Base-by-base conservation (phyloP, 2,113 vertebrate species). In the Accipiter cooperii region DNA sequence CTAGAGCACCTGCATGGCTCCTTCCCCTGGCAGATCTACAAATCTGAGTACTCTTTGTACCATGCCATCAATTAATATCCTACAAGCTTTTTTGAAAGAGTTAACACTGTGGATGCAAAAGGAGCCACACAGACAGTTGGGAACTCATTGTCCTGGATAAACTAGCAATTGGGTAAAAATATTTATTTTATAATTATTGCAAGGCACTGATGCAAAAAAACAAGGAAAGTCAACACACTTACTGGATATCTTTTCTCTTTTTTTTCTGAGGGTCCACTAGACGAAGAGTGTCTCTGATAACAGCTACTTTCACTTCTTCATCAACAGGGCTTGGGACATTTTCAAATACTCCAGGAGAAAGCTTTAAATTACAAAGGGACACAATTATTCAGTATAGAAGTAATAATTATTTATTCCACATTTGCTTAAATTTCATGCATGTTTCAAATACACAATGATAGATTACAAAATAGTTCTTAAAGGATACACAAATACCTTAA, bases 261-360 rank as follows among this genome's bases (percentile, higher is more conserved):
- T 96, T 98, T 83, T 97, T 98, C 55, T 98, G 96, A 6, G 99
- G 99, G 77, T 99, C 99, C 98, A 99, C 98, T 31, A 99, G 98
- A 29, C 99, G 98, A 70, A 99, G 98, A 0, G 99, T 99, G 96
- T 99, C 99, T 89, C 99, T 98, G 97, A 99, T 99, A 84, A 99
- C 99, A 2, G 98, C 98, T 69, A 99, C 99, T 96, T 99, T 99
- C 46, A 99, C 99, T 70, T 99, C 99, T 88, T 99, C 98, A 70
- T 99, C 99, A 5, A 99, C 99, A 5, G 98, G 98, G 97, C 99
- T 99, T 49, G 99, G 99, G 34, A 99, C 98, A 5, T 98, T 99
- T 84, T 99, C 99, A 97, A 98, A 99, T 6, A 99, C 99, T 54
- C 99, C 99, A 21, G 99, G 99, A 95, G 99, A 98, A 64, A 99